Evolutionary conservation across 2,113 vertebrate species (phyloP).

Genomic region (Crotalus viridis): DNA sequence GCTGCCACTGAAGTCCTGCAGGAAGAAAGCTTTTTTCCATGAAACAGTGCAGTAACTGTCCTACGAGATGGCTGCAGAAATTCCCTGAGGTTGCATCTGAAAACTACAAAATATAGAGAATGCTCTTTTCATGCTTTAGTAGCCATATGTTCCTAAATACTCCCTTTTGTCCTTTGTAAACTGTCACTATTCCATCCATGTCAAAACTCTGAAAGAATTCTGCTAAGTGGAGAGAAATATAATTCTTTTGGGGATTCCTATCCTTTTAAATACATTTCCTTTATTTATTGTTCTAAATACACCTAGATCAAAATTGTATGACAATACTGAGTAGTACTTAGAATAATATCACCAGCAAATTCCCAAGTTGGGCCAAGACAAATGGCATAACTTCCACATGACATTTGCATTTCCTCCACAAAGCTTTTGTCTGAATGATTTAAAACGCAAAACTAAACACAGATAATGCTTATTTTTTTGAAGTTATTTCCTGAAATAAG

Average conservation of each 20-base stretch:
- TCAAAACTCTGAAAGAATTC: not conserved
- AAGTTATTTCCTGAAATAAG: not conserved
- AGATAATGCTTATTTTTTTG: not conserved
- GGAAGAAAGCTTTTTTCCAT: slow-evolving; percentile 3
- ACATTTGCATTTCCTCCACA: not conserved
- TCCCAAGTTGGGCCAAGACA: not conserved
- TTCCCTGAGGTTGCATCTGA: not conserved
- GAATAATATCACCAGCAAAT: not conserved
- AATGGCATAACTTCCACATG: not conserved
- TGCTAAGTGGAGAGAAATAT: not conserved
- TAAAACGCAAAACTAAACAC: not conserved
- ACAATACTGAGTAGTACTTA: not conserved
- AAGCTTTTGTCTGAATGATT: not conserved
- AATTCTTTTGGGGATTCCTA: not conserved
- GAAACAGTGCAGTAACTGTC: not conserved
- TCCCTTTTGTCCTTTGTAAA: not conserved
- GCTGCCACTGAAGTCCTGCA: slow-evolving; percentile 3
- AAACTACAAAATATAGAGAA: not conserved
- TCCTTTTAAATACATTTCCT: not conserved
- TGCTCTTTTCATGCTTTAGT: not conserved
- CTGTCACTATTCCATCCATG: not conserved
- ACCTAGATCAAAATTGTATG: not conserved
- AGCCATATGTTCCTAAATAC: not conserved
- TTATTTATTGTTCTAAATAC: not conserved
- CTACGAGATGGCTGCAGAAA: slow-evolving; percentile 6